Percentiles rank a stretch among this genome's conserved stretches.
phyloP scores from a whole-genome alignment of 2,113 vertebrate species.

The Dendropsophus ebraccatus region DNA sequence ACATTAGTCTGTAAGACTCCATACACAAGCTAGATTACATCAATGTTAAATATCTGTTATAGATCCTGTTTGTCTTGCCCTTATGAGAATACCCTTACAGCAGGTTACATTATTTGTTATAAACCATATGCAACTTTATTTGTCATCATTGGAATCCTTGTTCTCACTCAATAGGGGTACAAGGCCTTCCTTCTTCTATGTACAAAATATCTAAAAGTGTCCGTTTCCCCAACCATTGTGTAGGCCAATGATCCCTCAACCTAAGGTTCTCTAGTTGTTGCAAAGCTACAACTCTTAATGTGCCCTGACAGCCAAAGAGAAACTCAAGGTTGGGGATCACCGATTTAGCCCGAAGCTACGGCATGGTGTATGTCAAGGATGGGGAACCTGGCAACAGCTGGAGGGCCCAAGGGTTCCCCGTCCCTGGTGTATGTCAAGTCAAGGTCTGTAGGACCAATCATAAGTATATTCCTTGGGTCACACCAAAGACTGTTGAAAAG shows the following conservation, averaged over 20 bases:
- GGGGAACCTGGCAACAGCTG: too few relatives aligned
- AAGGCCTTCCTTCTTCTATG: background rate
- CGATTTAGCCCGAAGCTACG: too few relatives aligned
- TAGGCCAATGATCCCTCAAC: too few relatives aligned
- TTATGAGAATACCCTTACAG: background rate
- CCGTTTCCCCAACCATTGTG: too few relatives aligned
- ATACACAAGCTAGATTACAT: too few relatives aligned
- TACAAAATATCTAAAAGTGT: background rate
- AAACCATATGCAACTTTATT: background rate
- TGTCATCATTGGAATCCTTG: background rate
- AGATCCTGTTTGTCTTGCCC: background rate
- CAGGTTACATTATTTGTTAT: background rate
- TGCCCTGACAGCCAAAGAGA: too few relatives aligned
- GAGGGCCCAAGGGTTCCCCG: too few relatives aligned
- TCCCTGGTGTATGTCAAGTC: background rate
- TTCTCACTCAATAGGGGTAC: background rate
- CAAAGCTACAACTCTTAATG: too few relatives aligned
- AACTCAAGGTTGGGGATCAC: too few relatives aligned
- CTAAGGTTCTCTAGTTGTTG: too few relatives aligned
- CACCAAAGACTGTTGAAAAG: background rate
- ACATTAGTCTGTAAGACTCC: too few relatives aligned
- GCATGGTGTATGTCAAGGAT: too few relatives aligned
- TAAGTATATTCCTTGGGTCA: background rate
- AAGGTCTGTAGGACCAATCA: background rate
- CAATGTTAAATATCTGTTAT: background rate